Percentiles rank a stretch among this genome's conserved stretches.
Conservation (phyloP, 2,797 vertebrate species). For the Sciurus vulgaris region DNA sequence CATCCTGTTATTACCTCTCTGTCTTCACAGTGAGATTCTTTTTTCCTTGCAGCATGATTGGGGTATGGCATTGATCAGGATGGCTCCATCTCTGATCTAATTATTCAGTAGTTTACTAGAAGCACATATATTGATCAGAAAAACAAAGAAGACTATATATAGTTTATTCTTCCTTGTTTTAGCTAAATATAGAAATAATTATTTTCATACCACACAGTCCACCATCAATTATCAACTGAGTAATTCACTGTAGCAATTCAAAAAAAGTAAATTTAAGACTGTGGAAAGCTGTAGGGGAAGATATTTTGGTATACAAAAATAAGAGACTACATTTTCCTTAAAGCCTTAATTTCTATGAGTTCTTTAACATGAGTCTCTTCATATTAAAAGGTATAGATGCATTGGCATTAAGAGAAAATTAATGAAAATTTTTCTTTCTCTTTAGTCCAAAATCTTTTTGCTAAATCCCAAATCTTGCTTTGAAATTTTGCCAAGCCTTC, state of each 20-base stretch:
- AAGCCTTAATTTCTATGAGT: slow-evolving; percentile 27
- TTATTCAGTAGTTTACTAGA: slow-evolving; percentile 65
- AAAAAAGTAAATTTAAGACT: slow-evolving; percentile 58
- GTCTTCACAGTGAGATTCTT: slow-evolving; percentile 61
- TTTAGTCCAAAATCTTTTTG: slow-evolving; percentile 29
- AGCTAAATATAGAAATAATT: slow-evolving; percentile 61
- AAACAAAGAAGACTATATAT: slow-evolving; percentile 62
- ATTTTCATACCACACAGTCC: slow-evolving; percentile 57
- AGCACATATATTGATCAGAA: slow-evolving; percentile 42
- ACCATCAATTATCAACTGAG: slow-evolving; percentile 55
- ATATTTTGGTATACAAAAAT: slow-evolving; percentile 42
- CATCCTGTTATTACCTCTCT: slow-evolving; percentile 68
- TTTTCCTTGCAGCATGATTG: slow-evolving; percentile 28
- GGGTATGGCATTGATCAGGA: slow-evolving; percentile 43
- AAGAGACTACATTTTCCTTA: slow-evolving; percentile 16
- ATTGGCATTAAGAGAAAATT: slow-evolving; percentile 54
- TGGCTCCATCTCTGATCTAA: background rate
- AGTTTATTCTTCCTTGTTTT: slow-evolving; percentile 26
- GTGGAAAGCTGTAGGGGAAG: slow-evolving; percentile 44
- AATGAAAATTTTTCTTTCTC: background rate
- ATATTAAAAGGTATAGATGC: background rate
- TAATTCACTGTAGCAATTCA: slow-evolving; percentile 39
- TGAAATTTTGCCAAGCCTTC: slow-evolving; percentile 41
- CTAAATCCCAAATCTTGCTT: slow-evolving; percentile 11
- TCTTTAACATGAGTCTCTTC: background rate